Percentiles rank a stretch among this genome's conserved stretches.
Conservation (phyloP, 2,113 vertebrate genomes). For the Eclectus roratus region DNA sequence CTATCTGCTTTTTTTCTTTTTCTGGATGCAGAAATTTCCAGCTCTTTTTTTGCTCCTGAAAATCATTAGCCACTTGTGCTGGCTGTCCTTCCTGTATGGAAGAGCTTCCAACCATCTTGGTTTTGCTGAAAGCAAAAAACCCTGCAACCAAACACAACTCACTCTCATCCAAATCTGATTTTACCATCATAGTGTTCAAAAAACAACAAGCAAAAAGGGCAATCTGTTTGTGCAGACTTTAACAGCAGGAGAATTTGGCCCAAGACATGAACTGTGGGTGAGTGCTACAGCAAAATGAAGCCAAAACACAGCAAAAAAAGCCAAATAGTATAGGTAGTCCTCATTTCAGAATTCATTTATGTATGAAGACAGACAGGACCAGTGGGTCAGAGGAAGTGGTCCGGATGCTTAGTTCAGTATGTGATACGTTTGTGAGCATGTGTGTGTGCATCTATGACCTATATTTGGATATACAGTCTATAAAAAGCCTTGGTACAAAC, state of each 20-base stretch:
- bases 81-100: not conserved
- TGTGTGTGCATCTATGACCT: slow-evolving; percentile 54
- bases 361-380: fast-evolving
- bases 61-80: not conserved
- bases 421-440: not conserved
- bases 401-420: fast-evolving
- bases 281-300: not conserved
- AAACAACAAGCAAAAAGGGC: not conserved
- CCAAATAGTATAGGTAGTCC: no score
- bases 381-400: not conserved
- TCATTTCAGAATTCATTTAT: not conserved
- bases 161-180: not conserved
- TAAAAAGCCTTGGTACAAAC: slow-evolving; percentile 73
- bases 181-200: not conserved
- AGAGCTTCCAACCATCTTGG: not conserved
- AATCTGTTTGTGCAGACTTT: not conserved
- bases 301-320: not conserved
- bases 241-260: not conserved
- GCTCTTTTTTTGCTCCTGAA: not conserved
- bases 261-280: not conserved
- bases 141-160: not conserved
- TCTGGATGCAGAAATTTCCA: not conserved
- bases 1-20: not conserved
- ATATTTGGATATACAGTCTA: slow-evolving; percentile 74
- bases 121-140: not conserved